phyloP scores from a whole-genome alignment of 2,888 invertebrate genomes.

The Aphodius granarius region DNA sequence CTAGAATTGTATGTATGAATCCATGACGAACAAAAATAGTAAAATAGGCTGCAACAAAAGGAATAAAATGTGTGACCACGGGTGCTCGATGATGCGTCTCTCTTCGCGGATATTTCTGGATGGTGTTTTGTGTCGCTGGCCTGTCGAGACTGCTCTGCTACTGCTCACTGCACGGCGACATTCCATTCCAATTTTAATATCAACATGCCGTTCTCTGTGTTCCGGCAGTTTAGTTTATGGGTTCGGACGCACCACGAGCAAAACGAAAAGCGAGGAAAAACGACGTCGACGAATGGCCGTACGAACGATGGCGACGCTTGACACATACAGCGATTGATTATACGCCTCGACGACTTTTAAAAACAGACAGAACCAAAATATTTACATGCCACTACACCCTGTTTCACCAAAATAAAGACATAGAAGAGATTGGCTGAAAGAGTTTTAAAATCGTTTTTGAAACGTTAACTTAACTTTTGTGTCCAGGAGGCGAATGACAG shows the following conservation, averaged over 20 bases:
- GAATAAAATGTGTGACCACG: background rate
- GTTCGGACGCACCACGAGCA: background rate
- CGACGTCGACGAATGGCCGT: background rate
- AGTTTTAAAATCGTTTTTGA: too few relatives aligned
- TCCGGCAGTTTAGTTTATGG: conserved; percentile 3
- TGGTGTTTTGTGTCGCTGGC: background rate
- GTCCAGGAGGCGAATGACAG: too few relatives aligned
- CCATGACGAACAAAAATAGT: too few relatives aligned
- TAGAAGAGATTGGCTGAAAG: too few relatives aligned
- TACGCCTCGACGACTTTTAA: background rate
- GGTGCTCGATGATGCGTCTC: background rate
- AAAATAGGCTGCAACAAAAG: background rate
- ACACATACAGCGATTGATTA: background rate
- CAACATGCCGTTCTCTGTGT: background rate
- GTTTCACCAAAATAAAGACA: background rate
- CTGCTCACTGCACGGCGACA: background rate
- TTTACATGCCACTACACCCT: background rate
- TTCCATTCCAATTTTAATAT: conserved; percentile 9
- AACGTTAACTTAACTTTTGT: too few relatives aligned
- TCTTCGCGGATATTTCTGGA: background rate
- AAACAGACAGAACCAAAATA: conserved; percentile 10
- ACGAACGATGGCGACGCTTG: background rate
- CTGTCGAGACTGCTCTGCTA: background rate
- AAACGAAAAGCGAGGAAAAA: background rate
- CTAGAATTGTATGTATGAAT: too few relatives aligned